Evolutionary conservation across 2,113 vertebrate genomes (phyloP).

Genomic region (Sigmodon hispidus): DNA sequence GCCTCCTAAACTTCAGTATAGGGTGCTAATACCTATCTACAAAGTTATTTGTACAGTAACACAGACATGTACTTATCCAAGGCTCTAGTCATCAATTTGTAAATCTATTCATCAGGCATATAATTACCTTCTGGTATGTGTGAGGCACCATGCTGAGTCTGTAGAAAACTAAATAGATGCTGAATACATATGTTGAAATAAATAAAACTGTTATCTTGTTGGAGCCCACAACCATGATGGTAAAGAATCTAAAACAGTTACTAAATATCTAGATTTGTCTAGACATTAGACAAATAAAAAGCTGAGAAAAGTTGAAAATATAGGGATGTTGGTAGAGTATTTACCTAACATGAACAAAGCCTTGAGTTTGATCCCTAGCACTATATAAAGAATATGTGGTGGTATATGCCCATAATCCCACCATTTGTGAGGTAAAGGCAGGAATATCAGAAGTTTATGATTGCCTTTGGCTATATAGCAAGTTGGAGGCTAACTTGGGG

Average conservation of each 20-base stretch:
- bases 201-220: neutral
- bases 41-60: neutral
- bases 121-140: neutral
- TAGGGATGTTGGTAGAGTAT: neutral
- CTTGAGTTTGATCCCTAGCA: neutral
- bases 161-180: neutral
- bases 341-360: neutral
- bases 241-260: neutral
- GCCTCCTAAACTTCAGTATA: slow-evolving; percentile 7
- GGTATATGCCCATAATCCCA: neutral
- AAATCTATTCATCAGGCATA: neutral
- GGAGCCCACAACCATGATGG: neutral
- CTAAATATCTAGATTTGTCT: neutral
- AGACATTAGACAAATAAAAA: neutral
- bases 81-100: neutral
- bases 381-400: neutral
- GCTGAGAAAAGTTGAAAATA: no score
- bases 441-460: neutral
- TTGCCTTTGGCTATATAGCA: neutral
- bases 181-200: neutral
- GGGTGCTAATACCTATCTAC: neutral
- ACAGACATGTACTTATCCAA: neutral
- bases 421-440: neutral
- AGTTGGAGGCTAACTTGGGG: neutral
- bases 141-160: neutral